These are phyloP conservation scores for Serripes groenlandicus DNA, from an alignment of 2,888 invertebrate genomes.

Conservation along the genomic window DNA sequence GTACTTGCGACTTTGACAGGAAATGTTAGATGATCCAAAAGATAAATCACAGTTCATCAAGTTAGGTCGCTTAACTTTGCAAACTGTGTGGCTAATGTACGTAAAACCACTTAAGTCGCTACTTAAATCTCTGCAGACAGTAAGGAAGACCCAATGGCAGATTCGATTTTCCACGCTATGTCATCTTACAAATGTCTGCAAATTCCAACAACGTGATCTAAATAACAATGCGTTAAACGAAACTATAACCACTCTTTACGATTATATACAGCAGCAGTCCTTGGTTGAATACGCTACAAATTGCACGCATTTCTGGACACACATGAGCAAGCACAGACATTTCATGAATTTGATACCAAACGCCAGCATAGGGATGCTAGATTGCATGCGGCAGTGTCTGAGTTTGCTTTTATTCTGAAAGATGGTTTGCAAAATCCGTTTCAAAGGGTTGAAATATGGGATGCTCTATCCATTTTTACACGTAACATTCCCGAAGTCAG, in stretches of 20 bases:
- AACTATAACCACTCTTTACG: no score
- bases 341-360: no score
- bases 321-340: no score
- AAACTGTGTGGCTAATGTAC: constrained; percentile 45
- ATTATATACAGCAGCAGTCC: no score
- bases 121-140: constrained; percentile 44
- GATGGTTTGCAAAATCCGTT: constrained; percentile 19
- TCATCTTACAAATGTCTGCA: no score
- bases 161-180: no score
- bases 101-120: constrained; percentile 31
- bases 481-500: constrained; percentile 32
- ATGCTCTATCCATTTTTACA: constrained; percentile 34
- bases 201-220: no score
- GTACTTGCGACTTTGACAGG: constrained; percentile 40
- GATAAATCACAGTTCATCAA: constrained; percentile 31
- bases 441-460: constrained; percentile 36
- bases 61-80: constrained; percentile 40
- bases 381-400: constrained; percentile 26
- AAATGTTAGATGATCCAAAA: constrained; percentile 39
- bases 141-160: constrained; percentile 36
- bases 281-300: no score
- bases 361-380: no score
- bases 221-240: no score
- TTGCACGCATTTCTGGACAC: no score
- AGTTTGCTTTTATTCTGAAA: constrained; percentile 20